Conservation (phyloP, 2,797 vertebrate genomes). For the Ambastaia sidthimunki region DNA sequence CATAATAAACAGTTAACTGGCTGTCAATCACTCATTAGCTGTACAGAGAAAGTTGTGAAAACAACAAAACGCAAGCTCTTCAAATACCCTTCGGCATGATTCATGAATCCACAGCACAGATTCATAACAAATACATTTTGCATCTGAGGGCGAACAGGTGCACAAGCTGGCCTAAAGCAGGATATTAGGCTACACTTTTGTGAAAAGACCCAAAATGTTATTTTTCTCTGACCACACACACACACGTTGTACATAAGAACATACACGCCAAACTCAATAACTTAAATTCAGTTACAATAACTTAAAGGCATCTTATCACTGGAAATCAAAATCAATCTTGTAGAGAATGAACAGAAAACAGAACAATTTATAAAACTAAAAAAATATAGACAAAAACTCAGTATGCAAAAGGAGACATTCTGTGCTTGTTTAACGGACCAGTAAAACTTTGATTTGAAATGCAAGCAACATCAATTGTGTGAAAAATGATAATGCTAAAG, state of each 20-base stretch:
- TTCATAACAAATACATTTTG: neutral
- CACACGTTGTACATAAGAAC: neutral
- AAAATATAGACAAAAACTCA: neutral
- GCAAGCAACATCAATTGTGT: conserved; percentile 35
- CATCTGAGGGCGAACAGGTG: too few species aligned
- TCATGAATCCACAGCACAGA: conserved; percentile 1
- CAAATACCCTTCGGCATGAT: conserved; percentile 5
- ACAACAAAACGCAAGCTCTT: conserved; percentile 9
- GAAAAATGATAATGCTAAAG: conserved; percentile 9
- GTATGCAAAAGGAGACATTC: conserved; percentile 24
- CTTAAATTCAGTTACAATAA: conserved; percentile 59
- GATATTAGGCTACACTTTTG: conserved; percentile 1
- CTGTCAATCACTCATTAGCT: neutral
- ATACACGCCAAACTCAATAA: conserved; percentile 51
- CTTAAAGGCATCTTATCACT: conserved; percentile 48
- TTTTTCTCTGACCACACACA: conserved; percentile 4
- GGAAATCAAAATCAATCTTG: conserved; percentile 5
- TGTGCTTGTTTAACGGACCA: conserved; percentile 49
- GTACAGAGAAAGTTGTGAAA: conserved; percentile 8
- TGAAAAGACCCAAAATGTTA: conserved; percentile 25
- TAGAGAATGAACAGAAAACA: conserved; percentile 2
- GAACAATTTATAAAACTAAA: neutral
- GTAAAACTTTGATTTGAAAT: conserved; percentile 37
- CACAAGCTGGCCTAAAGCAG: conserved; percentile 12
- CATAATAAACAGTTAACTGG: conserved; percentile 26